Percentiles rank a stretch among this genome's conserved stretches.
Conservation (phyloP, 1,140 invertebrate species). For the Drosophila nikananu region DNA sequence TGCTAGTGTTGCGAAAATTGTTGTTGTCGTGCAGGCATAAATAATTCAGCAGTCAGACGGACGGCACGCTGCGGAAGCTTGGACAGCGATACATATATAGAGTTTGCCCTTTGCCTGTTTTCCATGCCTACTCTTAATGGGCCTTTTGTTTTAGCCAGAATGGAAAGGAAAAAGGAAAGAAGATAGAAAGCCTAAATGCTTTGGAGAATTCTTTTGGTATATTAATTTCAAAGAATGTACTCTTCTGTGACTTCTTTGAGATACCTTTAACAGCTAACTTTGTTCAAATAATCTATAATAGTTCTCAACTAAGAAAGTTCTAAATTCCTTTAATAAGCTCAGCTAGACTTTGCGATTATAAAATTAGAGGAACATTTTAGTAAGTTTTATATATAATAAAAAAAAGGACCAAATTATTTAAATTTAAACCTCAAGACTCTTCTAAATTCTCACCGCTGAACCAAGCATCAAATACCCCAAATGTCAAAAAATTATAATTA, state of each 20-base stretch:
- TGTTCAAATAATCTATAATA: too few relatives aligned
- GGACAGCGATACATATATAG: constrained; percentile 23
- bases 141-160: constrained; percentile 29
- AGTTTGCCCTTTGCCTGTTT: constrained; percentile 19
- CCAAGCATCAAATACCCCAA: neutral
- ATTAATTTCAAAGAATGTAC: neutral
- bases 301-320: too few relatives aligned
- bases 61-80: constrained; percentile 13
- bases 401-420: neutral
- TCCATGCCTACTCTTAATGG: constrained; percentile 29
- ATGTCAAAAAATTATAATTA: neutral
- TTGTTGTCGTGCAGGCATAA: constrained; percentile 67
- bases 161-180: neutral
- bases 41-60: constrained; percentile 53
- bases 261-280: too few relatives aligned
- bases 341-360: neutral
- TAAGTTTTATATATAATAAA: too few relatives aligned
- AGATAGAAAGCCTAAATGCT: neutral
- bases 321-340: neutral
- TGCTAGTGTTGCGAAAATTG: constrained; percentile 43
- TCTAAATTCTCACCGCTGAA: neutral
- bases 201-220: constrained; percentile 1
- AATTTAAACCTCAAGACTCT: neutral
- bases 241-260: too few relatives aligned
- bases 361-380: neutral